Conservation (phyloP, 2,113 vertebrate species). For the Sakesphorus luctuosus region DNA sequence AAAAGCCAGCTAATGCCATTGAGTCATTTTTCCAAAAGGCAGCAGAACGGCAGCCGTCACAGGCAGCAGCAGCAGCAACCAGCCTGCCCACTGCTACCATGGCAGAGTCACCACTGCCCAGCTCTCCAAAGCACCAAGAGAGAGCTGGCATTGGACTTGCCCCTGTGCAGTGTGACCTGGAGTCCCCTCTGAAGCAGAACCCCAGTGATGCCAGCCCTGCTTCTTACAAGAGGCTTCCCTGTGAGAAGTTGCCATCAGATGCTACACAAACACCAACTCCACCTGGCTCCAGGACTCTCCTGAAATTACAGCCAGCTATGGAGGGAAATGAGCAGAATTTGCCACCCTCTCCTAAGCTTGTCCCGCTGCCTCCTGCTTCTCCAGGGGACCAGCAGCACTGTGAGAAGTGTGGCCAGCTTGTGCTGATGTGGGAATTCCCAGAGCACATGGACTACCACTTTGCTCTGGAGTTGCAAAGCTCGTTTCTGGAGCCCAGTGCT, state of each 20-base stretch:
- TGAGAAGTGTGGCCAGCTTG: conserved; percentile 84
- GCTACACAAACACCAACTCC: neutral
- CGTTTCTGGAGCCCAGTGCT: conserved; percentile 73
- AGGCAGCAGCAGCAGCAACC: neutral
- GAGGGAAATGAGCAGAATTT: conserved; percentile 33
- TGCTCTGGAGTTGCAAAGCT: conserved; percentile 89
- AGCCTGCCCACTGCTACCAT: neutral
- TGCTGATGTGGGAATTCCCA: conserved; percentile 89
- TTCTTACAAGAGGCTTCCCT: neutral
- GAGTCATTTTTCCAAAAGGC: conserved; percentile 87
- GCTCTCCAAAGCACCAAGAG: neutral
- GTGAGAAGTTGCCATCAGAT: neutral
- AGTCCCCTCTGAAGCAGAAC: conserved; percentile 11
- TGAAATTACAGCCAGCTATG: neutral
- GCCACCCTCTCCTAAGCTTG: neutral
- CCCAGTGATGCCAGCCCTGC: neutral
- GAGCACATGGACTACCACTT: conserved; percentile 96
- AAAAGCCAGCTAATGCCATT: conserved; percentile 76
- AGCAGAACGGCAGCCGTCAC: conserved; percentile 73
- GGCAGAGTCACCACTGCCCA: neutral
- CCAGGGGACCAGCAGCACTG: conserved; percentile 78
- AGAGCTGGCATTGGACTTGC: neutral
- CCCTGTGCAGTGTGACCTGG: conserved; percentile 13
- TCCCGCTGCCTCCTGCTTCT: neutral
- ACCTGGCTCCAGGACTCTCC: neutral